Evolutionary conservation across 2,797 vertebrate species (phyloP), one percentile per base, ranked within the genome.

Genomic region (Phataginus tetradactyla): DNA sequence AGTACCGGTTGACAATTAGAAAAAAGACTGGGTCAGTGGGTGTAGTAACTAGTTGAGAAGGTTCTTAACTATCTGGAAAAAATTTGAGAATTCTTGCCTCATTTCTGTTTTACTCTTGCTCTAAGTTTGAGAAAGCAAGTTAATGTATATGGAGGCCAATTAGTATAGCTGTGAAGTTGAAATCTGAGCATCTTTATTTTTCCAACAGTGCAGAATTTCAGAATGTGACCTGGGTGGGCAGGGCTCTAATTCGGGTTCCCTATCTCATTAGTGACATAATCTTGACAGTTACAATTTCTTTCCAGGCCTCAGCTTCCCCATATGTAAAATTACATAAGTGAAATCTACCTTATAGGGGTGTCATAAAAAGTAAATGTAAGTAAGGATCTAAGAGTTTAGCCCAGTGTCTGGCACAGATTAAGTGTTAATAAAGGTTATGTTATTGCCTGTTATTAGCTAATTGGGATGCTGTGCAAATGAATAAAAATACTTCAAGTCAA

Each of bases 41-140:
- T 78, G 1, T 64, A 21, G 55, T 27, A 87, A 64, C 23, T 71
- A 32, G 14, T 63, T 88, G 25, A 61, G 9, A 77, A 83, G 6
- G 14, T 86, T 90, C 42, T 53, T 72, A 80, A 55, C 37, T 64
- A 29, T 5, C 20, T 9, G 39, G 29, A 61, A 77, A 55, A 11
- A 53, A 77, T 77, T 69, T 77, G 69, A 88, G 42, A 88, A 92
- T 25, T 77, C 64, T 64, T 81, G 39, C 42, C 39, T 61, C 23
- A 68, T 80, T 51, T 75, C 74, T 95, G 59, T 3, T 45, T 66
- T 91, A 53, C 4, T 64, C 64, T 80, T 90, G 45, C 45, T 80
- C 59, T 34, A 21, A 86, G 55, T 81, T 87, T 91, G 71, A 84
- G 53, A 89, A 95, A 91, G 32, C 45, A 94, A 85, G 72, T 86